These are phyloP conservation scores for Aradophagus sp. DNA, from an alignment of 1,140 invertebrate species.

Conservation along the genomic window DNA sequence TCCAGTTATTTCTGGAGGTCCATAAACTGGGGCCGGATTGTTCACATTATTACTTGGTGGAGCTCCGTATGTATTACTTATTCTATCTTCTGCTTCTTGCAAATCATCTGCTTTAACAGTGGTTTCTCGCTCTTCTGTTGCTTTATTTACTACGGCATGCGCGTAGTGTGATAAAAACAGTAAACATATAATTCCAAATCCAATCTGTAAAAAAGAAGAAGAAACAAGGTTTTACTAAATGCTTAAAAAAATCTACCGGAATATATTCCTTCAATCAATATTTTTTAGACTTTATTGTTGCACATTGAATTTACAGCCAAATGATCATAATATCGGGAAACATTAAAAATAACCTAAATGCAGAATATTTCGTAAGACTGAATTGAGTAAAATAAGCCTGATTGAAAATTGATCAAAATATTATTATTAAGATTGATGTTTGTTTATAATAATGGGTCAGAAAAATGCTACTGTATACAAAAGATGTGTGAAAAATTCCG, in stretches of 20 bases:
- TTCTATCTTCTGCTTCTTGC: constrained; percentile 65
- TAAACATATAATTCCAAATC: constrained; percentile 58
- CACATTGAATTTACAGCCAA: too few species aligned
- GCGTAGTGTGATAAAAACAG: constrained; percentile 59
- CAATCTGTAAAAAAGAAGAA: constrained; percentile 52
- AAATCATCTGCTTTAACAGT: constrained; percentile 52
- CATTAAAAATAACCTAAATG: too few species aligned
- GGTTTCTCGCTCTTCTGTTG: constrained; percentile 37
- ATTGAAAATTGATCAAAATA: too few species aligned
- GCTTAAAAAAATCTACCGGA: not conserved
- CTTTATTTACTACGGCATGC: constrained; percentile 66
- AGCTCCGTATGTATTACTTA: constrained; percentile 69
- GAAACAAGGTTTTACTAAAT: not conserved
- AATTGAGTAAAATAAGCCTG: too few species aligned
- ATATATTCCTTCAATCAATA: not conserved
- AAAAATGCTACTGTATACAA: too few species aligned
- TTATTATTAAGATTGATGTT: too few species aligned
- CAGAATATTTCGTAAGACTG: too few species aligned
- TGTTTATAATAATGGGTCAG: too few species aligned
- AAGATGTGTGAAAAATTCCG: too few species aligned
- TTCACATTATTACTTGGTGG: constrained; percentile 59
- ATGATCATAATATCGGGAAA: too few species aligned
- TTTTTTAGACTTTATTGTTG: not conserved
- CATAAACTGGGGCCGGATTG: constrained; percentile 70
- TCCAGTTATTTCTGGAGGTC: constrained; percentile 67